A percentile compares a stretch with the other conserved stretches of the same genome.
These are phyloP conservation scores for Antechinus stuartii DNA, from an alignment of 2,113 vertebrate genomes.

Conservation along the genomic window DNA sequence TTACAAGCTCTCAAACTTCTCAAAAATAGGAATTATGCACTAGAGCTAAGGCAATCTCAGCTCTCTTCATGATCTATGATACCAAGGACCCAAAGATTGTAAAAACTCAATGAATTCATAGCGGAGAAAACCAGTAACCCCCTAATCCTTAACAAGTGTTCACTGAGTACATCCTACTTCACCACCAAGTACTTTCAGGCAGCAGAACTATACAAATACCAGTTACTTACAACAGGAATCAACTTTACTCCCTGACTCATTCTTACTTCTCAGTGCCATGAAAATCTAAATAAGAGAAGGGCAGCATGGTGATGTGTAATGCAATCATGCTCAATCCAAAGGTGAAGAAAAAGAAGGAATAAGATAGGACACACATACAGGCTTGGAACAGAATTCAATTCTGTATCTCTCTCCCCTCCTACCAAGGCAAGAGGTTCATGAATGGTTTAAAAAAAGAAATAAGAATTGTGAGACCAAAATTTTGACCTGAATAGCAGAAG, in stretches of 20 bases:
- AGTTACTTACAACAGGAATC: neutral
- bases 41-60: neutral
- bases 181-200: neutral
- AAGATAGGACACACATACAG: neutral
- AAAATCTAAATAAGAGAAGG: neutral
- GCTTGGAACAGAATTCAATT: neutral
- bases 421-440: neutral
- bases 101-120: neutral
- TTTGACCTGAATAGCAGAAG: neutral
- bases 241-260: neutral
- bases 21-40: neutral
- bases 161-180: neutral
- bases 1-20: neutral
- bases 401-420: neutral
- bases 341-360: too few species aligned
- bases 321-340: neutral
- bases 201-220: neutral
- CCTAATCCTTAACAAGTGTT: neutral
- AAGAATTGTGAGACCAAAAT: neutral
- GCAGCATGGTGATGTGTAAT: neutral
- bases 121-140: neutral
- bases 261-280: neutral
- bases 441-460: neutral
- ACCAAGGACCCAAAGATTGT: neutral
- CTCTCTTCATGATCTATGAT: neutral